Percentiles rank a stretch among this genome's conserved stretches.
Conservation (phyloP, 1,140 invertebrate genomes). For the Diabrotica undecimpunctata region DNA sequence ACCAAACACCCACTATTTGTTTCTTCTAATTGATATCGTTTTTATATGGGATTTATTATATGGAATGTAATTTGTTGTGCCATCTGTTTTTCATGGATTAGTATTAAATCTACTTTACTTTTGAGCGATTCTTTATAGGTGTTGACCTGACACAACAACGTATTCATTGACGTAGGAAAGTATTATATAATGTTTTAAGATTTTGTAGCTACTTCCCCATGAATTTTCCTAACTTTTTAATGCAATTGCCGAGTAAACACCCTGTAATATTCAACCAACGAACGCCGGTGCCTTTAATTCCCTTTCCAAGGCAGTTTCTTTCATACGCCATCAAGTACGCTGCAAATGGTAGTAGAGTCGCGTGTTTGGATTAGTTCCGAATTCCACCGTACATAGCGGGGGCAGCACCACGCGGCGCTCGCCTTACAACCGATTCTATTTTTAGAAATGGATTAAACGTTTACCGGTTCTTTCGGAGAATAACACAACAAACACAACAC, state of each 20-base stretch:
- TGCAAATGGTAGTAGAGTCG: conserved; percentile 4
- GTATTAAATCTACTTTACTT: too few relatives aligned
- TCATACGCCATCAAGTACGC: neutral
- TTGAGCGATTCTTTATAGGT: too few relatives aligned
- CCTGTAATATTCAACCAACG: neutral
- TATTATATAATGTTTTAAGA: too few relatives aligned
- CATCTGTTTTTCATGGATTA: too few relatives aligned
- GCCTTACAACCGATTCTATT: conserved; percentile 18
- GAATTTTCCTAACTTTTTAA: too few relatives aligned
- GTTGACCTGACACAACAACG: too few relatives aligned
- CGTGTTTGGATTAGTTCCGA: conserved; percentile 26
- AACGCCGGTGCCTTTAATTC: neutral
- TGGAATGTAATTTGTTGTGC: too few relatives aligned
- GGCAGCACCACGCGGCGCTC: conserved; percentile 31
- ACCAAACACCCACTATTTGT: too few relatives aligned
- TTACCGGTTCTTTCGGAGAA: conserved; percentile 17
- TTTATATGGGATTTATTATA: too few relatives aligned
- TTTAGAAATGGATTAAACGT: conserved; percentile 23
- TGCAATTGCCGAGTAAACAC: neutral
- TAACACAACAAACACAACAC: neutral
- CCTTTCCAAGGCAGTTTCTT: neutral
- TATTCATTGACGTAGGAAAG: too few relatives aligned
- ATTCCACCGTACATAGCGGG: conserved; percentile 34
- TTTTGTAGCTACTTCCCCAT: too few relatives aligned
- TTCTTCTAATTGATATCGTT: too few relatives aligned